Conservation (phyloP, 2,888 invertebrate species). For the Ellobium chinense region DNA sequence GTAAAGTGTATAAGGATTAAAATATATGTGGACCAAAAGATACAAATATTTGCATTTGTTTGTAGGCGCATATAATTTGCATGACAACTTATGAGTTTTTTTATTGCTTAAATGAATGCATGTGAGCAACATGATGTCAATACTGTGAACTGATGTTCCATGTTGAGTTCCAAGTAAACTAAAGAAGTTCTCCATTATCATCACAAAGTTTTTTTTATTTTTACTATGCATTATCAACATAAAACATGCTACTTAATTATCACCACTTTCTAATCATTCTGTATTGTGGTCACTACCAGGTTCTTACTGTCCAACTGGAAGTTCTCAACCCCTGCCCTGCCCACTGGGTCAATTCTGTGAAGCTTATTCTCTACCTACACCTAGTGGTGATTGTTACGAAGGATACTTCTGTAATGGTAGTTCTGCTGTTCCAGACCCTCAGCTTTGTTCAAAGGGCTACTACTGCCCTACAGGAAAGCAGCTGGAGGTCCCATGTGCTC, state of each 20-base stretch:
- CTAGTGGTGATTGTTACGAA: constrained; percentile 67
- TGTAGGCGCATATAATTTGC: too few relatives aligned
- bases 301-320: constrained; percentile 72
- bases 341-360: constrained; percentile 70
- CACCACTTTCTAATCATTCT: too few relatives aligned
- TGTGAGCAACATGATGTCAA: background rate
- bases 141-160: too few relatives aligned
- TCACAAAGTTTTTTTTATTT: too few relatives aligned
- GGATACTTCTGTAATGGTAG: constrained; percentile 72
- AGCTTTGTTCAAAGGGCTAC: constrained; percentile 66
- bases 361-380: constrained; percentile 55
- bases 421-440: constrained; percentile 60
- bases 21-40: too few relatives aligned
- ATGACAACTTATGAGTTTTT: too few relatives aligned
- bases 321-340: constrained; percentile 62
- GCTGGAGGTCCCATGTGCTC: constrained; percentile 65
- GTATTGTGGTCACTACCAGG: constrained; percentile 62
- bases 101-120: background rate
- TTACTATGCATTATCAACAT: too few relatives aligned
- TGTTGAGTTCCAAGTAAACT: too few relatives aligned
- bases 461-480: constrained; percentile 73
- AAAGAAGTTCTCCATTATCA: too few relatives aligned
- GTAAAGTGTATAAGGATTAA: too few relatives aligned
- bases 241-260: too few relatives aligned
- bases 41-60: too few relatives aligned